A percentile compares a stretch with the other conserved stretches of the same genome.
These are phyloP conservation scores for Pocillopora meandrina DNA, from an alignment of 92 coral and sea anemone genomes.

Conservation along the genomic window DNA sequence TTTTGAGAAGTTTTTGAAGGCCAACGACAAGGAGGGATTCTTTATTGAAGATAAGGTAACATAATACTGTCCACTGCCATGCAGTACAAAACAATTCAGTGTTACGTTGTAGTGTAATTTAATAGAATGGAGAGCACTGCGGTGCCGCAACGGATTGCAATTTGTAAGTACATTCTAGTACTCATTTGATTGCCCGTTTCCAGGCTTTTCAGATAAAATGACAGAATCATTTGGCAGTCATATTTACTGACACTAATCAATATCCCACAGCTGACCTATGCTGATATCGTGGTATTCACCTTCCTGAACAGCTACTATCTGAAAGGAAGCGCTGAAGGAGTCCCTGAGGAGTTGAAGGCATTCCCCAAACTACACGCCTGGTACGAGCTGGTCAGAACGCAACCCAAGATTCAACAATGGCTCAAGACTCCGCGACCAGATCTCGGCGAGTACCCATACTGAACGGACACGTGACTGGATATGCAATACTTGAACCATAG, in stretches of 20 bases:
- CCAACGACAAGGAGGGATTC: constrained; percentile 22
- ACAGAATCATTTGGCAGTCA: background rate
- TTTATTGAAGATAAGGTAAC: constrained; percentile 31
- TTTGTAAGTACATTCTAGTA: too few relatives aligned
- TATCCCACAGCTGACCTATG: constrained; percentile 24
- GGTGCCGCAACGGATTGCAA: too few relatives aligned
- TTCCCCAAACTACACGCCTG: constrained; percentile 15
- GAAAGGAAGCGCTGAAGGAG: constrained; percentile 32
- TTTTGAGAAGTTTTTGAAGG: constrained; percentile 26
- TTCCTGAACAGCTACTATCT: constrained; percentile 34
- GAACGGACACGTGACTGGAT: background rate
- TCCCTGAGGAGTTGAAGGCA: constrained; percentile 25
- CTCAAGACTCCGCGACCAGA: constrained; percentile 21
- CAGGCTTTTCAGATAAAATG: background rate
- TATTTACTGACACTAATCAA: background rate
- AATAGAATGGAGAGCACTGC: too few relatives aligned
- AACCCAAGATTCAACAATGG: constrained; percentile 35
- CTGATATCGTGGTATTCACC: constrained; percentile 35
- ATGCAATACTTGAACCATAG: too few relatives aligned
- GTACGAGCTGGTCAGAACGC: constrained; percentile 33
- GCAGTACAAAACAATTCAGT: too few relatives aligned
- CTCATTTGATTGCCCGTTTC: background rate
- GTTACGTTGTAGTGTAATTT: too few relatives aligned
- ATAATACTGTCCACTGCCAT: background rate
- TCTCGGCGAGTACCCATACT: constrained; percentile 19